These are phyloP conservation scores for Lissocephala sabroskyi DNA, from an alignment of 2,888 invertebrate species.

Conservation along the genomic window DNA sequence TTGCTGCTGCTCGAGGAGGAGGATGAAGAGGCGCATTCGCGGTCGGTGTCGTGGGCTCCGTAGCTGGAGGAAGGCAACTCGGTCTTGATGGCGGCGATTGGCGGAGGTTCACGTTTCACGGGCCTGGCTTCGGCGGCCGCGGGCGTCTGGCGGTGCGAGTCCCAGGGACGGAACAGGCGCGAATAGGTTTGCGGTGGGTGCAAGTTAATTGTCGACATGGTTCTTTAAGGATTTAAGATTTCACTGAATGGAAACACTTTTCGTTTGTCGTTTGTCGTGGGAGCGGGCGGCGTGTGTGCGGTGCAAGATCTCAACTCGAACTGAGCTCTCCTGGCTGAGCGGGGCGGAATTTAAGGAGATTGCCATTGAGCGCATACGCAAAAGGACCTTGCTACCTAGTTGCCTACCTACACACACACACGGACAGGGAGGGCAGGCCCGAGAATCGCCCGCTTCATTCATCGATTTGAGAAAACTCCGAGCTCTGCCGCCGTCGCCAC, in stretches of 20 bases:
- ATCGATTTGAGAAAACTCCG: conserved; percentile 43
- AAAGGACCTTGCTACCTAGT: conserved; percentile 39
- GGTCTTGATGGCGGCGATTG: conserved; percentile 32
- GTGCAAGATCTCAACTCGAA: conserved; percentile 65
- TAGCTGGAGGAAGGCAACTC: conserved; percentile 28
- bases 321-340: conserved; percentile 52
- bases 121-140: conserved; percentile 9
- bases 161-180: conserved; percentile 78
- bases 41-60: conserved; percentile 45
- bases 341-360: conserved; percentile 61
- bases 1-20: conserved; percentile 26
- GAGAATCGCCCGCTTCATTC: conserved; percentile 44
- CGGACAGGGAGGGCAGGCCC: conserved; percentile 15
- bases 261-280: conserved; percentile 13
- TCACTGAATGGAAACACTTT: conserved; percentile 3
- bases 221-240: conserved; percentile 6
- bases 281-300: conserved; percentile 44
- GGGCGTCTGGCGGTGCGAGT: conserved; percentile 68
- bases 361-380: conserved; percentile 33
- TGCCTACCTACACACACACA: conserved; percentile 26
- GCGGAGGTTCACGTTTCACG: conserved; percentile 39
- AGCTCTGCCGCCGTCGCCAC: conserved; percentile 6
- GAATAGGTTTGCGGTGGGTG: conserved; percentile 73
- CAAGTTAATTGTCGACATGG: conserved; percentile 65
- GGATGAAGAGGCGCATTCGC: conserved; percentile 50